phyloP scores from a whole-genome alignment of 2,888 invertebrate genomes.

The Scaptomyza caliginosa region DNA sequence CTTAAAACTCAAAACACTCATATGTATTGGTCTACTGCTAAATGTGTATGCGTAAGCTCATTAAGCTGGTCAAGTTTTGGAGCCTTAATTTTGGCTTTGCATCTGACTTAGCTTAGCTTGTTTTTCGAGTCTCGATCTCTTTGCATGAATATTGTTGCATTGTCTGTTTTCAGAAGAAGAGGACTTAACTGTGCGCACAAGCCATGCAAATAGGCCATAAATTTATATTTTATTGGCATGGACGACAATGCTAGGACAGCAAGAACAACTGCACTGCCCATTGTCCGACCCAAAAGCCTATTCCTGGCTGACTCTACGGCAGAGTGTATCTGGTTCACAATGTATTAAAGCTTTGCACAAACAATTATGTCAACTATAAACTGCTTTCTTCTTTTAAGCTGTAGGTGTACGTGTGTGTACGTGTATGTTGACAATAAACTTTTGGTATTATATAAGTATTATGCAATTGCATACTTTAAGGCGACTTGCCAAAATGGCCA shows the following conservation, averaged over 20 bases:
- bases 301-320: slow-evolving; percentile 1
- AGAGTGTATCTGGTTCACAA: slow-evolving; percentile 22
- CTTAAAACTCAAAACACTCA: neutral
- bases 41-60: slow-evolving; percentile 60
- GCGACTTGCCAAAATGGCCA: slow-evolving; percentile 37
- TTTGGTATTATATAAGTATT: slow-evolving; percentile 60
- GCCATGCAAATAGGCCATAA: slow-evolving; percentile 75
- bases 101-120: slow-evolving; percentile 35
- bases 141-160: slow-evolving; percentile 47
- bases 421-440: slow-evolving; percentile 55
- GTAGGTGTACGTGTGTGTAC: slow-evolving; percentile 7
- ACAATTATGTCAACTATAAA: slow-evolving; percentile 58
- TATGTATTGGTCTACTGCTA: slow-evolving; percentile 5
- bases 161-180: slow-evolving; percentile 16
- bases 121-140: slow-evolving; percentile 25
- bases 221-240: slow-evolving; percentile 74
- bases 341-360: slow-evolving; percentile 38
- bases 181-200: slow-evolving; percentile 49
- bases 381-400: slow-evolving; percentile 5
- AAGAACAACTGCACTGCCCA: slow-evolving; percentile 27
- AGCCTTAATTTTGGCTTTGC: slow-evolving; percentile 60
- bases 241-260: slow-evolving; percentile 19
- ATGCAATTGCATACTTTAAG: slow-evolving; percentile 52
- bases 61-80: slow-evolving; percentile 60
- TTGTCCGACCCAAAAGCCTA: slow-evolving; percentile 10